Base-by-base conservation (phyloP, 2,113 vertebrate genomes). In the Lophius piscatorius region DNA sequence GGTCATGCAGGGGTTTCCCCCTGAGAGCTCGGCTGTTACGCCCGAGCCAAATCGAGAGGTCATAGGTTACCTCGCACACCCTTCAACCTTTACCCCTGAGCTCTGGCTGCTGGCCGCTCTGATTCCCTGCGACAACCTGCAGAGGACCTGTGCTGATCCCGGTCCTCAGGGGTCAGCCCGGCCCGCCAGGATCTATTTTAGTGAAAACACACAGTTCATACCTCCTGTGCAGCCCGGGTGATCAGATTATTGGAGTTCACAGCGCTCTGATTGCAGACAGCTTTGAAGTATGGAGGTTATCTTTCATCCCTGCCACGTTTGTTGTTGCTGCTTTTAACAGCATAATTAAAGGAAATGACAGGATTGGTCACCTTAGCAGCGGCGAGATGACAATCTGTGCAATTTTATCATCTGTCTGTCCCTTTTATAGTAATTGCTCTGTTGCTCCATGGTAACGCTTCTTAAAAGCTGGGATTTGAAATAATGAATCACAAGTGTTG, bases 181-280 rank as follows among this genome's bases (percentile, higher is more conserved):
- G 54, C 54, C 16, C 40, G 47, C 57, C 63, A 28, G 55, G 79
- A 77, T 87, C 62, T 62, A 57, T 80, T 83, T 83, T 83, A 76
- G 73, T 70, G 60, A 89, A 83, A 83, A 87, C 87, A 86, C 70
- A 68, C 48, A 49, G 77, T 70, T 72, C 74, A 66, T 42, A 23
- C 71, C 70, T 71, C 60, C 51, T 34, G 69, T 59, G 76, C 64
- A 18, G 42, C 55, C 24, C 46, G 45, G 59, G 22, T 9, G 44
- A 63, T 63, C 26, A 68, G 63, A 79, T 77, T 57, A 74, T 42
- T 17, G 28, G 39, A 52, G 79, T 47, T 77, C 65, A 70, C 35
- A 9, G 46, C 12, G 14, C 51, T 55, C 36, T 4, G 44, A 61
- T 45, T 70, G 45, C 72, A 78, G 70, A 55, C 51, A 28, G 57